Percentiles rank a stretch among this genome's conserved stretches.
phyloP scores from a whole-genome alignment of 2,888 invertebrate genomes.

The Campoletis raptor region DNA sequence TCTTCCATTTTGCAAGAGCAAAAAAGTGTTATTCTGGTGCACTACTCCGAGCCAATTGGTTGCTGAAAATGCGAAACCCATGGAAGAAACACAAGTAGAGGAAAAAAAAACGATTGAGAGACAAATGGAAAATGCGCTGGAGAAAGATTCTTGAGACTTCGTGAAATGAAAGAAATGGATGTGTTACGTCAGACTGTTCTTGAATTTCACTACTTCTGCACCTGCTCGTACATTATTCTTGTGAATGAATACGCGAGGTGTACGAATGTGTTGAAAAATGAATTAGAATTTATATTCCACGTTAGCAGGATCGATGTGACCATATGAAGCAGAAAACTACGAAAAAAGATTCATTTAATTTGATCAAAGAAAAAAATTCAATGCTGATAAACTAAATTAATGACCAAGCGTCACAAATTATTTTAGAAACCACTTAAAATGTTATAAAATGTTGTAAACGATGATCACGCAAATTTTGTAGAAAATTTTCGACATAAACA shows the following conservation, averaged over 20 bases:
- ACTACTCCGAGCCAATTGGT: slow-evolving; percentile 61
- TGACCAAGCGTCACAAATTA: neutral
- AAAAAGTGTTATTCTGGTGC: slow-evolving; percentile 36
- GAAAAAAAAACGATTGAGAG: slow-evolving; percentile 19
- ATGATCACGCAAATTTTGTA: neutral
- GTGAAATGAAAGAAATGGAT: slow-evolving; percentile 18
- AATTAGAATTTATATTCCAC: slow-evolving; percentile 39
- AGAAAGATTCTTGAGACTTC: slow-evolving; percentile 18
- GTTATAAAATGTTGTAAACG: neutral
- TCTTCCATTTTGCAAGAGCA: slow-evolving; percentile 21
- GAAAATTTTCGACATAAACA: neutral
- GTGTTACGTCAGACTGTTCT: slow-evolving; percentile 44
- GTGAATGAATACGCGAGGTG: neutral
- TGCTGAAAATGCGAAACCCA: slow-evolving; percentile 60
- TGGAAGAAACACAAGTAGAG: slow-evolving; percentile 35
- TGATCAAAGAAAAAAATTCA: neutral
- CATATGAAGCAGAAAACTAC: neutral
- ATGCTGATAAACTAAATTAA: neutral
- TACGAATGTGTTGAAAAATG: slow-evolving; percentile 18
- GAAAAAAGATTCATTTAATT: neutral
- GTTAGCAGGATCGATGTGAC: slow-evolving; percentile 15
- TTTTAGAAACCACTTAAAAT: neutral
- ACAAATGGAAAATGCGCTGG: slow-evolving; percentile 33
- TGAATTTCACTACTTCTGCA: slow-evolving; percentile 41
- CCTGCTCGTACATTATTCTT: slow-evolving; percentile 26